phyloP scores from a whole-genome alignment of 2,113 vertebrate genomes.

The Hiodon tergisus region DNA sequence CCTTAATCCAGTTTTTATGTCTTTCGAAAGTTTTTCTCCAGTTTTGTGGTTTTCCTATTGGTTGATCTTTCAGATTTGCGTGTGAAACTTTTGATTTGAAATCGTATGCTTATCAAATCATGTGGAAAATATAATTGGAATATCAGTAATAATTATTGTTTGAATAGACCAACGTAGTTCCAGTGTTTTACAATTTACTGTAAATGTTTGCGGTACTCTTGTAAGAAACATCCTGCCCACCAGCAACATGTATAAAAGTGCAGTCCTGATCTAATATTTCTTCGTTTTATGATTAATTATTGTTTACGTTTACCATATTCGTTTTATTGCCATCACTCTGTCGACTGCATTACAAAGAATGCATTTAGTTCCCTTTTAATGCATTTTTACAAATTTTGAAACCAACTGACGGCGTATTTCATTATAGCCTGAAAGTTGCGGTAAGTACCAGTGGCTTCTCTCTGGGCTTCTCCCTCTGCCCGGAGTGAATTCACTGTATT shows the following conservation, averaged over 20 bases:
- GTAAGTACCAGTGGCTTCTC: no score
- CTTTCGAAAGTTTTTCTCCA: constrained; percentile 9
- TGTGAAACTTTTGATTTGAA: constrained; percentile 15
- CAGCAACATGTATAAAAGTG: constrained; percentile 16
- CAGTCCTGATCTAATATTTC: background rate
- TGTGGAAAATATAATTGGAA: background rate
- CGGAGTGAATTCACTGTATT: no score
- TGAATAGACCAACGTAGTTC: background rate
- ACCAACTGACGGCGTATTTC: no score
- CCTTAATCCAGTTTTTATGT: constrained; percentile 4
- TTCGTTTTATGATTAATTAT: background rate
- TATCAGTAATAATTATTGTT: constrained; percentile 7
- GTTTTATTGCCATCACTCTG: no score
- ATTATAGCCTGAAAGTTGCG: no score
- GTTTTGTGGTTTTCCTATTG: background rate
- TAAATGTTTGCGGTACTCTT: background rate
- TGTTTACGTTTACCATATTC: no score
- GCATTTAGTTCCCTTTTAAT: no score
- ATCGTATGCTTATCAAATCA: background rate
- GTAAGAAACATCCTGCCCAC: background rate
- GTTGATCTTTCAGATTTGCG: background rate
- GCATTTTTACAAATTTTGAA: no score
- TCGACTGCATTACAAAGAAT: no score
- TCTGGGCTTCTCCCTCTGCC: no score
- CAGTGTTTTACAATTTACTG: background rate